These are phyloP conservation scores for Phataginus tetradactyla DNA, from an alignment of 2,797 vertebrate genomes.

Conservation along the genomic window DNA sequence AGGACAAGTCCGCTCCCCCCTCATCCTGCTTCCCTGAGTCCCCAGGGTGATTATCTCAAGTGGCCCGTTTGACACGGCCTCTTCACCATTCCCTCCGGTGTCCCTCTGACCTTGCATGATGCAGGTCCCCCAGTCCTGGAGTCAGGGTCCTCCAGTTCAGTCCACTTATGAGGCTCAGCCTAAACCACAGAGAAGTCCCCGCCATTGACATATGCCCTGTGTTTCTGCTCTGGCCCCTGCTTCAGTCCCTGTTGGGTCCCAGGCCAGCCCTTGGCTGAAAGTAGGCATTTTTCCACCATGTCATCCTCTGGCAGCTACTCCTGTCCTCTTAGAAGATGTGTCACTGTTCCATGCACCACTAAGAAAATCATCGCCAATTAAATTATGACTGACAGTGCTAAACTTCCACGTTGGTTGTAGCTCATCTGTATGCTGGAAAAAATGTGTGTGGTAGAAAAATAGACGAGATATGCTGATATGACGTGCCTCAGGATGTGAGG, in stretches of 20 bases:
- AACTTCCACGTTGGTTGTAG: background rate
- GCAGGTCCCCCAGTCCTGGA: background rate
- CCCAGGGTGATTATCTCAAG: background rate
- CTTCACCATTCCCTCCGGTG: background rate
- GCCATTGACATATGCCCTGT: fast-evolving
- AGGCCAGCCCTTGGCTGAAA: background rate
- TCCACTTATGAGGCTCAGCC: background rate
- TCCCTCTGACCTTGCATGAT: background rate
- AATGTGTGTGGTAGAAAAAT: background rate
- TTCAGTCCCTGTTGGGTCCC: background rate
- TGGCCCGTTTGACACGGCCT: background rate
- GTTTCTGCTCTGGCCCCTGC: background rate
- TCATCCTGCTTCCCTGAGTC: background rate
- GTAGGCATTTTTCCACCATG: background rate
- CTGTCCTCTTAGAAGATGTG: background rate
- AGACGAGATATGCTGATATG: background rate
- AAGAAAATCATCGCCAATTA: background rate
- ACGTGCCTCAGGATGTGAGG: background rate
- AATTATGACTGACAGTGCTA: background rate
- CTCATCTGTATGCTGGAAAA: background rate
- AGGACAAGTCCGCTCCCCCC: background rate
- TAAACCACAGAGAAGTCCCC: background rate
- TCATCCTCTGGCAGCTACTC: background rate
- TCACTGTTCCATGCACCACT: background rate
- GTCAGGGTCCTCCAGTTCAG: background rate